Conservation (phyloP, 1,140 invertebrate genomes). For the Ostrea edulis region DNA sequence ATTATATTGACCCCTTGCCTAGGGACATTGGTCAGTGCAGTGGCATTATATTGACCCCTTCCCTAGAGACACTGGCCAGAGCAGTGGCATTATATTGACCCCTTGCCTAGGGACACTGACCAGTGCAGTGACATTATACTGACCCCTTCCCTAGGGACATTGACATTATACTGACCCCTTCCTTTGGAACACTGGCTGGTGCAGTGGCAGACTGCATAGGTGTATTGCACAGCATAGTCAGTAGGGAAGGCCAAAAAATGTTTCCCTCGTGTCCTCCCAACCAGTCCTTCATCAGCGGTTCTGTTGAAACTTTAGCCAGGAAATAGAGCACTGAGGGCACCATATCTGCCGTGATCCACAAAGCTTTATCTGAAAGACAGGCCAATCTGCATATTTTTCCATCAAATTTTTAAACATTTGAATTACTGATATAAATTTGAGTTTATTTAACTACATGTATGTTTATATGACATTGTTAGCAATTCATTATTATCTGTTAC, state of each 20-base stretch:
- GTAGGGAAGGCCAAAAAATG: conserved; percentile 90
- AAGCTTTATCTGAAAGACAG: conserved; percentile 61
- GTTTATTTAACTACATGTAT: no score
- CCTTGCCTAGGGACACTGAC: no score
- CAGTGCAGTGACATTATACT: no score
- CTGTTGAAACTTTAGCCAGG: conserved; percentile 88
- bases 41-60: background rate
- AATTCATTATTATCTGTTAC: no score
- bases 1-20: background rate
- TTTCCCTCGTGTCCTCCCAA: conserved; percentile 88
- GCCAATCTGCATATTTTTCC: no score
- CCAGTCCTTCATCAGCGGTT: conserved; percentile 91
- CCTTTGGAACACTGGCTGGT: background rate
- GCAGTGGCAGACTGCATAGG: conserved; percentile 78
- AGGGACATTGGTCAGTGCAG: background rate
- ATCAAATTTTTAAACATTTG: no score
- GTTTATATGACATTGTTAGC: no score
- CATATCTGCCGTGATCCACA: conserved; percentile 74
- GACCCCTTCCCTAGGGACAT: no score
- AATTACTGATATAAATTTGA: no score
- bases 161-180: background rate
- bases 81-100: background rate
- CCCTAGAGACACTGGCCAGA: background rate
- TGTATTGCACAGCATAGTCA: conserved; percentile 85
- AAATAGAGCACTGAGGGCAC: conserved; percentile 86